These are phyloP conservation scores for Anableps anableps DNA, from an alignment of 2,797 vertebrate species.

Conservation along the genomic window DNA sequence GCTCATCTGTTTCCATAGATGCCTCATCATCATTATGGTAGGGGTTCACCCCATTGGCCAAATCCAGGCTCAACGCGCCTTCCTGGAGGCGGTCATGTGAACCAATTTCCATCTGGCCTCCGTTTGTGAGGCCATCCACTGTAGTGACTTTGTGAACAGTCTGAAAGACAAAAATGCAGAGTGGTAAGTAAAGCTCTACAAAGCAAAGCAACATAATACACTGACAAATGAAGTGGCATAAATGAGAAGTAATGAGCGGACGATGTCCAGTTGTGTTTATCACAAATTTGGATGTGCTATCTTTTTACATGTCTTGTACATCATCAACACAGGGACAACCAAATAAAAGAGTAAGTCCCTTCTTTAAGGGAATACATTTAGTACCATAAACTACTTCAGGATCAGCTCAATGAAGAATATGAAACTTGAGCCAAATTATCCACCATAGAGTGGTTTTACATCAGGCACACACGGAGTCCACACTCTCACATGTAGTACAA, in stretches of 20 bases:
- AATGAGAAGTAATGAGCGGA: background rate
- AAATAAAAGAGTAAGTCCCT: constrained; percentile 25
- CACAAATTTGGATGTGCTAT: background rate
- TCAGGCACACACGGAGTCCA: constrained; percentile 29
- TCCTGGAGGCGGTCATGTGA: constrained; percentile 94
- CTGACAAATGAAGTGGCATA: background rate
- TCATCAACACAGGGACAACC: background rate
- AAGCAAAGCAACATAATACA: constrained; percentile 6
- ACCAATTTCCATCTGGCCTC: constrained; percentile 99
- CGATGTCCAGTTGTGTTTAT: background rate
- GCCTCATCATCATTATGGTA: constrained; percentile 73
- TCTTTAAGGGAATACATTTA: constrained; percentile 1
- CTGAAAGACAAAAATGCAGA: constrained; percentile 75
- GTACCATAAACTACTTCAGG: constrained; percentile 36
- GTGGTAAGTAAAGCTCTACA: constrained; percentile 28
- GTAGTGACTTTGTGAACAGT: constrained; percentile 87
- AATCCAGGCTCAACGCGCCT: constrained; percentile 87
- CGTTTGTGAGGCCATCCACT: constrained; percentile 97
- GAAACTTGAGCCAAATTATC: constrained; percentile 49
- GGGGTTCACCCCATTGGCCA: constrained; percentile 88
- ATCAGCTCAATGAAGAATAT: constrained; percentile 37
- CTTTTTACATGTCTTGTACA: background rate
- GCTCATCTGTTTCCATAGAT: constrained; percentile 72
- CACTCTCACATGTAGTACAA: constrained; percentile 39
- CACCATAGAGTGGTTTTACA: constrained; percentile 42